Base-by-base conservation (phyloP, 2,113 vertebrate genomes). In the Neopipo cinnamomea region DNA sequence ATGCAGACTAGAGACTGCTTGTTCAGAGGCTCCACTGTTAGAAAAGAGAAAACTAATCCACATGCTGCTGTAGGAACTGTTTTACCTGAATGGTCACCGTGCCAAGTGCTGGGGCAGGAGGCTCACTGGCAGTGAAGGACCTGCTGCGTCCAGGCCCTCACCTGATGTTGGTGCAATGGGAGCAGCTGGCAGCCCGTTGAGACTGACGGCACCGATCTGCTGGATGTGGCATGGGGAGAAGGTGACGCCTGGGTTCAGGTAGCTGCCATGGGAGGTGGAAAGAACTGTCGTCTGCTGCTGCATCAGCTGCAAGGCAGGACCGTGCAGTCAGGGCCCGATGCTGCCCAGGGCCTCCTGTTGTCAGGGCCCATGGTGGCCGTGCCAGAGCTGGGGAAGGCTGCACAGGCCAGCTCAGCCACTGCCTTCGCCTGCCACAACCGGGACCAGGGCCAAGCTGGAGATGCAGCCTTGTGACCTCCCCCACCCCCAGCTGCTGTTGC, bases 251-350 rank as follows among this genome's bases (percentile, higher is more conserved):
- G 99, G 99, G 71, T 99, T 99, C 98, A 99, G 97, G 98, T 99
- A 99, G 97, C 99, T 99, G 95, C 99, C 99, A 6, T 99, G 99
- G 90, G 99, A 99, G 74, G 99, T 98, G 93, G 99, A 98, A 97
- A 99, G 99, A 31, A 99, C 99, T 33, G 99, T 99, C 65, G 99
- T 99, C 97, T 99, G 99, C 98, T 99, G 99, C 98, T 99, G 99
- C 99, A 99, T 99, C 98, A 99, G 98, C 99, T 99, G 98, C 55
- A 93, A 95, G 35, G 89, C 56, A 83, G 72, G 87, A 82, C 14
- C 25, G 1, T 1, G 65, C 46, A 11, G 73, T 93, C 88, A 95
- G 94, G n/a, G 71, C 21, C 28, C 21, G 4, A 4, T 0, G 6
- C 49, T 12, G 11, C 63, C 55, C 15, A 5, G 31, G 33, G 49